These are phyloP conservation scores for Kobus ellipsiprymnus DNA, from an alignment of 2,113 vertebrate species.

Conservation along the genomic window DNA sequence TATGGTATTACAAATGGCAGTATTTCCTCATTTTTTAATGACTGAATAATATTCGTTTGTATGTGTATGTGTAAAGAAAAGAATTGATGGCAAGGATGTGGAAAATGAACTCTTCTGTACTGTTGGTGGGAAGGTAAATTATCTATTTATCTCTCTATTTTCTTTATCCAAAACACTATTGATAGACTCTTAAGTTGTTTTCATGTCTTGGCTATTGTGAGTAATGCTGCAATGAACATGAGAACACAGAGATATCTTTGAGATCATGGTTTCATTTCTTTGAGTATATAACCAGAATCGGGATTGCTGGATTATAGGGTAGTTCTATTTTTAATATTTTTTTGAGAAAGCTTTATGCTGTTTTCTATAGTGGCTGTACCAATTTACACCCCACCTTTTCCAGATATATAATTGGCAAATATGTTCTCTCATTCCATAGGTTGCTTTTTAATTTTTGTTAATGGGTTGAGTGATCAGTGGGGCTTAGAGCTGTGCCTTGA, in stretches of 20 bases:
- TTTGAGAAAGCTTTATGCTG: not conserved
- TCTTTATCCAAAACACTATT: not conserved
- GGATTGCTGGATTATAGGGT: not conserved
- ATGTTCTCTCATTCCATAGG: not conserved
- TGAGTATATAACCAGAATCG: not conserved
- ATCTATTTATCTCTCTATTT: not conserved
- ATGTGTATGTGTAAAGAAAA: not conserved
- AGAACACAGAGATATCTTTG: not conserved
- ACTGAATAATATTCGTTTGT: not conserved
- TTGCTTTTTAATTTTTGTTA: not conserved
- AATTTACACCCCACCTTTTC: not conserved
- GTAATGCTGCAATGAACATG: not conserved
- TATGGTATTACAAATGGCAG: not conserved
- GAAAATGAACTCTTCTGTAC: not conserved
- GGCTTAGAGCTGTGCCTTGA: not conserved
- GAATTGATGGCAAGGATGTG: not conserved
- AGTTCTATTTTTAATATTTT: not conserved
- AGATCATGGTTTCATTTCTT: not conserved
- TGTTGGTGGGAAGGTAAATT: not conserved
- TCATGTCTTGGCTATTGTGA: not conserved
- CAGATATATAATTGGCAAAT: not conserved
- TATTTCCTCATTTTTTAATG: not conserved
- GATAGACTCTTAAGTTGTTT: not conserved
- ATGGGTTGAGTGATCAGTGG: not conserved
- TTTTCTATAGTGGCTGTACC: not conserved